Evolutionary conservation across 2,797 vertebrate species (phyloP).

Genomic region (Paratrypauchen microcephalus): DNA sequence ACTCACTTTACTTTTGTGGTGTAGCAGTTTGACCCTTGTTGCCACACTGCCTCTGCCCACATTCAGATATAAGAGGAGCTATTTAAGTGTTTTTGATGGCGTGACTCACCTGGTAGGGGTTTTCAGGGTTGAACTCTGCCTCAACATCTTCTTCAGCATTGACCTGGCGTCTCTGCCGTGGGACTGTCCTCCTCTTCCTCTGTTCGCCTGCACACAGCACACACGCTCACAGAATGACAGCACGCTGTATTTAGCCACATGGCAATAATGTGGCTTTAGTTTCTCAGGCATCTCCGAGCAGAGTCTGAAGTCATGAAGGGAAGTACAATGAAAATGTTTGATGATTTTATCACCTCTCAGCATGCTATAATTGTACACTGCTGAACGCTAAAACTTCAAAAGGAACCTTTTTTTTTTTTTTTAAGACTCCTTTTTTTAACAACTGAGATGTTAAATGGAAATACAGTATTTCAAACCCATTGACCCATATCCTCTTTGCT

Average conservation of each 20-base stretch:
- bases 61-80: slow-evolving; percentile 48
- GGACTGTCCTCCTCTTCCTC: slow-evolving; percentile 81
- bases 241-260: slow-evolving; percentile 37
- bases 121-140: slow-evolving; percentile 85
- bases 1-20: not conserved
- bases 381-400: slow-evolving; percentile 41
- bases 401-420: slow-evolving; percentile 28
- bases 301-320: slow-evolving; percentile 42
- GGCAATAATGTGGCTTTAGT: slow-evolving; percentile 48
- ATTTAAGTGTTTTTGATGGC: slow-evolving; percentile 10
- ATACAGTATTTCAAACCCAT: slow-evolving; percentile 17
- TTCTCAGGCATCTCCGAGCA: slow-evolving; percentile 30
- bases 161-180: slow-evolving; percentile 78
- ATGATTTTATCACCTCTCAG: slow-evolving; percentile 49
- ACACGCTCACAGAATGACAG: slow-evolving; percentile 56
- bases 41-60: slow-evolving; percentile 2
- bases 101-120: slow-evolving; percentile 90
- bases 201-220: slow-evolving; percentile 79
- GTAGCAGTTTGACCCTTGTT: not conserved
- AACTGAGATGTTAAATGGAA: slow-evolving; percentile 38
- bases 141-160: slow-evolving; percentile 61
- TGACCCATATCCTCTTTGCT: slow-evolving; percentile 43
- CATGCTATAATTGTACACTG: slow-evolving; percentile 33
- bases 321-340: slow-evolving; percentile 47
- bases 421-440: slow-evolving; percentile 39